Evolutionary conservation across 2,113 vertebrate species (phyloP).

Genomic region (Sula dactylatra): DNA sequence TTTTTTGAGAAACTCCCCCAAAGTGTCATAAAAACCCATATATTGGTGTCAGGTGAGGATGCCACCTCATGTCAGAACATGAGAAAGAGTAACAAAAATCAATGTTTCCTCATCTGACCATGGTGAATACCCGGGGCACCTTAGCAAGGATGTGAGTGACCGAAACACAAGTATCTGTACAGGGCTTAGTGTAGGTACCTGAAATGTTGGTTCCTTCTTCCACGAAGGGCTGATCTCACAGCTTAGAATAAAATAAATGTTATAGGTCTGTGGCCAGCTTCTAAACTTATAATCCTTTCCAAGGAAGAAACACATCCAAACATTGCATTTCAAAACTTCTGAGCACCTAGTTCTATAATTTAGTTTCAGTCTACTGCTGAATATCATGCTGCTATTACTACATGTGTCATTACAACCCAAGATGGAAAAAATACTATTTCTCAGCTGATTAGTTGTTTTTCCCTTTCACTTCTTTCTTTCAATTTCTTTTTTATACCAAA

Average conservation of each 20-base stretch:
- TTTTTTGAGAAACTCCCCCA: not conserved
- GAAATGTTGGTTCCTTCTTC: not conserved
- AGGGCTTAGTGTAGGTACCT: not conserved
- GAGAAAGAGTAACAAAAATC: not conserved
- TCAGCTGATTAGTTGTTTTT: not conserved
- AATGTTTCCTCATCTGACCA: not conserved
- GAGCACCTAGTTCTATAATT: not conserved
- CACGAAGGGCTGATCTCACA: not conserved
- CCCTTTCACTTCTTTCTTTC: not conserved
- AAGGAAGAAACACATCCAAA: not conserved
- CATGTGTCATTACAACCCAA: not conserved
- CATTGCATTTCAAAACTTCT: not conserved
- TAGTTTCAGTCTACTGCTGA: not conserved
- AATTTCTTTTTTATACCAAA: not conserved
- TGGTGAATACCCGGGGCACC: fast-evolving
- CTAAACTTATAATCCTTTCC: not conserved
- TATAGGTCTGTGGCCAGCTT: not conserved
- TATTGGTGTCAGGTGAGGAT: fast-evolving
- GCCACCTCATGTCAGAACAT: not conserved
- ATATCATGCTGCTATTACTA: not conserved
- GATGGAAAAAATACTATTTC: not conserved
- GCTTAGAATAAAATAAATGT: not conserved
- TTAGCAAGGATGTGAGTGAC: not conserved
- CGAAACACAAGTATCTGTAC: not conserved
- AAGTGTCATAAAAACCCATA: not conserved